Evolutionary conservation across 2,797 vertebrate genomes (phyloP).

Genomic region (Catostomus latipinnis): DNA sequence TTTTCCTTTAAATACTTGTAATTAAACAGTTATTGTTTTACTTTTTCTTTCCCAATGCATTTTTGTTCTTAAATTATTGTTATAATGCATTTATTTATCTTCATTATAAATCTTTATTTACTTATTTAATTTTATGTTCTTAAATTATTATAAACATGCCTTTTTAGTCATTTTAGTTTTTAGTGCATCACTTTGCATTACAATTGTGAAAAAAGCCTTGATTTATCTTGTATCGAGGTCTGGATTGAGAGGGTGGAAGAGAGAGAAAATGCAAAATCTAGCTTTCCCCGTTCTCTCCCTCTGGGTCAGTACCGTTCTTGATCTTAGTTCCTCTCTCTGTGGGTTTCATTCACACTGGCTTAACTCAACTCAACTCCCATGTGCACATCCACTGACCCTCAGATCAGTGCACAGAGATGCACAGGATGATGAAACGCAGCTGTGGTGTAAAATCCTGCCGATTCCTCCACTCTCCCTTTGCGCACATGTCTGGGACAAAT

Average conservation of each 20-base stretch:
- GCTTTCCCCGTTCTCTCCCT: conserved; percentile 2
- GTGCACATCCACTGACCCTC: neutral
- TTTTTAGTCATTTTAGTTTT: no score
- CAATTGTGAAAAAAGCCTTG: no score
- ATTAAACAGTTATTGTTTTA: no score
- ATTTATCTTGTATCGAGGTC: neutral
- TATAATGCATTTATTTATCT: no score
- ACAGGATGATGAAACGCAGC: conserved; percentile 41
- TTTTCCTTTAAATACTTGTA: no score
- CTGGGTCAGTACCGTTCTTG: neutral
- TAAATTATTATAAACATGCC: no score
- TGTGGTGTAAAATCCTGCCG: conserved; percentile 1
- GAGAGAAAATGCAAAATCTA: neutral
- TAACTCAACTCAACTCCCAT: conserved; percentile 7
- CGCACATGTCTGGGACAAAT: conserved; percentile 51
- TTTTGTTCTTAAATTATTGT: no score
- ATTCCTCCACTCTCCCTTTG: neutral
- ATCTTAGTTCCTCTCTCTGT: neutral
- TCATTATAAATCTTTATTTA: no score
- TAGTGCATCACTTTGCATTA: no score
- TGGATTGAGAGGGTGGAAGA: conserved; percentile 19
- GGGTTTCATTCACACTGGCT: conserved; percentile 3
- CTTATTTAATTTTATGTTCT: no score
- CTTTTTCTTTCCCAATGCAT: no score
- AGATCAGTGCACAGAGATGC: conserved; percentile 20